A percentile compares a stretch with the other conserved stretches of the same genome.
Evolutionary conservation across 2,888 invertebrate genomes (phyloP).

Genomic region (Drosophila diplacantha): DNA sequence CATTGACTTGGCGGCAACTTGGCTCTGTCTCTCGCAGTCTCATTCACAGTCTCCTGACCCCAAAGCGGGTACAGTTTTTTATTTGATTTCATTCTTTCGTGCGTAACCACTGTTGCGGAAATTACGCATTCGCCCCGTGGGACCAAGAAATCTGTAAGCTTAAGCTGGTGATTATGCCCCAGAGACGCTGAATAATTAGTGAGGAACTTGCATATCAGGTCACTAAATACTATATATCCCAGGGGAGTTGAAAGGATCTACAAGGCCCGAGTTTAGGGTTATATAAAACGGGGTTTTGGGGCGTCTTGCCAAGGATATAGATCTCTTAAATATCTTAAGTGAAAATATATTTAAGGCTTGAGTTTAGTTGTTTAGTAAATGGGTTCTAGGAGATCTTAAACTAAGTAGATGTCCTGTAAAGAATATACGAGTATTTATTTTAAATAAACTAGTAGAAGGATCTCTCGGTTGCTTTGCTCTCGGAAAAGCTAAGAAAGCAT

Average conservation of each 20-base stretch:
- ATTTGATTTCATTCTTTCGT: background rate
- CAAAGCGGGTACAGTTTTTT: background rate
- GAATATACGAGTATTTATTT: no score
- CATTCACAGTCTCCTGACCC: conserved; percentile 29
- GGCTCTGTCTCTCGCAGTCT: conserved; percentile 27
- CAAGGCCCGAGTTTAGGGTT: background rate
- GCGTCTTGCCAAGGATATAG: no score
- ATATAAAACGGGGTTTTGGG: no score
- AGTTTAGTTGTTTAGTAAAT: no score
- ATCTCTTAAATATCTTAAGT: no score
- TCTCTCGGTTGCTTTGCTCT: background rate
- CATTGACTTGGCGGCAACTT: conserved; percentile 55
- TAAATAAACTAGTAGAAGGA: background rate
- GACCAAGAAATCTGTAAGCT: conserved; percentile 10
- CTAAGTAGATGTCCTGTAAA: no score
- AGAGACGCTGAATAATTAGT: conserved; percentile 2
- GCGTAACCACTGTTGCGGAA: conserved; percentile 18
- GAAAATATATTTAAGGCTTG: no score
- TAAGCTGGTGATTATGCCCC: conserved; percentile 19
- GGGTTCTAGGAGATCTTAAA: background rate
- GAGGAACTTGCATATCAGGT: background rate
- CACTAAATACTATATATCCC: background rate
- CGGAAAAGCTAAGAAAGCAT: conserved; percentile 12
- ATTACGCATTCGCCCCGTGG: conserved; percentile 59
- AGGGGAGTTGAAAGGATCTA: background rate